These are phyloP conservation scores for Leptinotarsa tumamoca DNA, from an alignment of 2,888 invertebrate species.

Conservation along the genomic window DNA sequence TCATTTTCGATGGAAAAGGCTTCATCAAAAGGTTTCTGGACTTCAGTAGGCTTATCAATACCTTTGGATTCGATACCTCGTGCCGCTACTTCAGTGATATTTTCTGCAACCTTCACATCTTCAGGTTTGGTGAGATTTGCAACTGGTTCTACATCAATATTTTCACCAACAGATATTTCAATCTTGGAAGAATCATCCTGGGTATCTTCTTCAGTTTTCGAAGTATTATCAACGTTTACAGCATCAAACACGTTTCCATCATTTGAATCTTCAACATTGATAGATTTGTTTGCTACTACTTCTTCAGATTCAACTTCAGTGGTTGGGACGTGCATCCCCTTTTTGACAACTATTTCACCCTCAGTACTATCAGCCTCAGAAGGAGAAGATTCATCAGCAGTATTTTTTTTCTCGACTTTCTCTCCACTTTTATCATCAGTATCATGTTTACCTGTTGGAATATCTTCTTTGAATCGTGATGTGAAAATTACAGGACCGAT, in stretches of 20 bases:
- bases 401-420: not conserved
- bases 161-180: not conserved
- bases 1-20: not conserved
- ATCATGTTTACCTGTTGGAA: not conserved
- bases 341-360: not conserved
- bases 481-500: not conserved
- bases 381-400: not conserved
- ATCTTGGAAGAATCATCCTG: not conserved
- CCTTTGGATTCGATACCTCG: not conserved
- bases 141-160: not conserved
- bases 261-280: not conserved
- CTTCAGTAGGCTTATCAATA: not conserved
- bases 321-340: not conserved
- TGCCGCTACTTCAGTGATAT: not conserved
- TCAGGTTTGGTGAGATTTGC: too few relatives aligned
- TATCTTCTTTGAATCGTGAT: not conserved
- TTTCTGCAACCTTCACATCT: too few relatives aligned
- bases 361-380: not conserved
- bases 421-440: not conserved
- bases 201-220: not conserved
- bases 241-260: not conserved
- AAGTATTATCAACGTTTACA: not conserved
- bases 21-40: not conserved
- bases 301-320: not conserved
- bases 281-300: not conserved